Conservation (phyloP, 2,797 vertebrate genomes). For the Jordanella pulchra region DNA sequence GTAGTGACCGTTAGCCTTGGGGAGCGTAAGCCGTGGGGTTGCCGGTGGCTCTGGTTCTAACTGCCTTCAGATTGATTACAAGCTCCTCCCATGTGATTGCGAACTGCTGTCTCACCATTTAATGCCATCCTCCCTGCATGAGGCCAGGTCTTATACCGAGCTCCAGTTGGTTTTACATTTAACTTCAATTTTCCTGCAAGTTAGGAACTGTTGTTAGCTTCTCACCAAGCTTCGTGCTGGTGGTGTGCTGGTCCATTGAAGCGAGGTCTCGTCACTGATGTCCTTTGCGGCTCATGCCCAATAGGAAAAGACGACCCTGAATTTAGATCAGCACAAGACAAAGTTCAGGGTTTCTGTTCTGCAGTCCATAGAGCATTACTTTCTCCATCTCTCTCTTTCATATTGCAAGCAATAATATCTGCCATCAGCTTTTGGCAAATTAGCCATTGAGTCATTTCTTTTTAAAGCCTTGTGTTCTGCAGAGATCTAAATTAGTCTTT, state of each 20-base stretch:
- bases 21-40: no score
- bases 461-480: not conserved
- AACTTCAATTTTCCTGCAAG: not conserved
- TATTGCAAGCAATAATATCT: not conserved
- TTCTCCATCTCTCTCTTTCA: not conserved
- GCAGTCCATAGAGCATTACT: not conserved
- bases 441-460: not conserved
- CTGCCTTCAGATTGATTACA: not conserved
- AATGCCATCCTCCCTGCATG: no score
- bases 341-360: not conserved
- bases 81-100: not conserved
- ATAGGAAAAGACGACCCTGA: not conserved
- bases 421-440: not conserved
- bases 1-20: no score
- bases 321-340: not conserved
- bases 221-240: not conserved
- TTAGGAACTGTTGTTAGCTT: not conserved
- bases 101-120: not conserved
- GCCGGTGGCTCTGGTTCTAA: no score
- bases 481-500: conserved; percentile 1
- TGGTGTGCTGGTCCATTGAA: not conserved
- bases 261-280: not conserved
- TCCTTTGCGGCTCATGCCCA: not conserved
- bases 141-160: not conserved
- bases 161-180: not conserved